Evolutionary conservation across 1,140 invertebrate species (phyloP), one percentile per base, ranked within the genome.

Genomic region (Manduca sexta): DNA sequence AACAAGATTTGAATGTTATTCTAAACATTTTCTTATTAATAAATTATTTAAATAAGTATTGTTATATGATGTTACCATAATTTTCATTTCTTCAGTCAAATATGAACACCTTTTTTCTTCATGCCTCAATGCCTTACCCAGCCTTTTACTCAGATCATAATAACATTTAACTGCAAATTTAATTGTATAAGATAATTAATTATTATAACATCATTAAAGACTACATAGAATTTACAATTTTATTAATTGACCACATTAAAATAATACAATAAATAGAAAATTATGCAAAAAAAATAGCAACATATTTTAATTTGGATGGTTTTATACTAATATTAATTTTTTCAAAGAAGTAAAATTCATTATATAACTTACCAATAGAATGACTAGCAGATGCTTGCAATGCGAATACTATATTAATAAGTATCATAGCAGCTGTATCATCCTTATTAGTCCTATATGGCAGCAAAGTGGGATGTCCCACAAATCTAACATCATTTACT

Each of bases 331-430:
- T n/a, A n/a, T n/a, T n/a, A n/a, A n/a, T n/a, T n/a, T n/a, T n/a
- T n/a, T n/a, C n/a, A n/a, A n/a, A n/a, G n/a, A 35, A 39, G 8
- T 39, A 7, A 16, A 16, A 16, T 16, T 7, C n/a, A 45, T 18
- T 34, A 34, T 34, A 11, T 43, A 13, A 15, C 60, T 69, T 69
- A 89, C 88, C 88, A 60, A 98, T 93, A 42, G 95, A 97, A 83
- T 96, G 94, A 86, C 92, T 95, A 17, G 96, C 95, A 67, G 93
- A 91, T 1, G 96, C 95, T 81, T 93, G 92, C 26, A 98, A 79
- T 10, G 95, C 95, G 91, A 98, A 97, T 1, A 97, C 95, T 69
- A 98, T 93, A 83, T 97, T 95, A 42, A 98, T 95, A 16, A 97
- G 88, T 78, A 94, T 93, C 44, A 92, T 92, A 18, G 91, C 91